Percentiles rank a stretch among this genome's conserved stretches.
These are phyloP conservation scores for Lichenostomus cassidix DNA, from an alignment of 2,113 vertebrate genomes.

Conservation along the genomic window DNA sequence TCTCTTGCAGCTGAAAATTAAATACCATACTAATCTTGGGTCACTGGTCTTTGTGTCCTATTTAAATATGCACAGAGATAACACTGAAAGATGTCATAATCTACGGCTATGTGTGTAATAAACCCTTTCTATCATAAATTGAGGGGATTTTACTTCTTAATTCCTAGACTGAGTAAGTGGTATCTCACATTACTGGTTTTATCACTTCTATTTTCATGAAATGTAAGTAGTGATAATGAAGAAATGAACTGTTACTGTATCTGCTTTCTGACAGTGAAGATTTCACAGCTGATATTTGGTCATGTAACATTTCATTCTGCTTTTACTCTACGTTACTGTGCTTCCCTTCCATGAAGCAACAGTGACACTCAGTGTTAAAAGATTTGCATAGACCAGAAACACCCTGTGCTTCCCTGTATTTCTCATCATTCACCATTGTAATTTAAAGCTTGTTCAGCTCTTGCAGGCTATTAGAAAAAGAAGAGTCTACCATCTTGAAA, in stretches of 20 bases:
- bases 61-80: background rate
- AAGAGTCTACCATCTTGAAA: background rate
- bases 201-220: background rate
- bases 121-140: background rate
- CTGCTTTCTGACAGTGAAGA: background rate
- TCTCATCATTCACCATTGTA: fast-evolving
- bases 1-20: background rate
- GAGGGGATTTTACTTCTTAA: background rate
- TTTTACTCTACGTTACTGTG: background rate
- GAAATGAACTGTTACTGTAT: background rate
- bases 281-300: background rate
- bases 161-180: background rate
- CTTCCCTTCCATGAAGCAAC: slow-evolving; percentile 1
- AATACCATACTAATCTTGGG: background rate
- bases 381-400: background rate
- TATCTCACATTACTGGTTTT: background rate
- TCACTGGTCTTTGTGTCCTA: background rate
- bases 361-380: slow-evolving; percentile 61
- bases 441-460: background rate
- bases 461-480: background rate
- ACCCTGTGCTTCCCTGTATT: background rate
- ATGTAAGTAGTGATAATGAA: background rate
- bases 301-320: background rate
- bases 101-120: background rate
- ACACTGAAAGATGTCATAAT: background rate